Percentiles rank a stretch among this genome's conserved stretches.
Conservation (phyloP, 2,888 invertebrate species). For the Xylota sylvarum region DNA sequence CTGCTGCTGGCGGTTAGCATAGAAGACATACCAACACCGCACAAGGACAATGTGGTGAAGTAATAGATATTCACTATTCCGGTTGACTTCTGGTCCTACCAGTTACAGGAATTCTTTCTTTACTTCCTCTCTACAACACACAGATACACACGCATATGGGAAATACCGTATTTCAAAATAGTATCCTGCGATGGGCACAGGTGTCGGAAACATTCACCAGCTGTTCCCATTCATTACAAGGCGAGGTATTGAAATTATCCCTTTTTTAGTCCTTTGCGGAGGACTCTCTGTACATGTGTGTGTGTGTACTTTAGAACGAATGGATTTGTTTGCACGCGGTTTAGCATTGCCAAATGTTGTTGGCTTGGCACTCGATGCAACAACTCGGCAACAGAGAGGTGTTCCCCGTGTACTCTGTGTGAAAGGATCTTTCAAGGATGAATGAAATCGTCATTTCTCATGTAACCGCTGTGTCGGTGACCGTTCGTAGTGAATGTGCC, state of each 20-base stretch:
- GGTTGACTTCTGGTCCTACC: conserved; percentile 66
- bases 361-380: conserved; percentile 40
- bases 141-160: background rate
- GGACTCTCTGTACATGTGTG: conserved; percentile 3
- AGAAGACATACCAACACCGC: conserved; percentile 74
- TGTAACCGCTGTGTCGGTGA: background rate
- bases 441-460: conserved; percentile 37
- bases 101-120: conserved; percentile 55
- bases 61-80: conserved; percentile 74
- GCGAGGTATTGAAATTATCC: conserved; percentile 62
- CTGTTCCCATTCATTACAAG: conserved; percentile 68
- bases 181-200: conserved; percentile 66
- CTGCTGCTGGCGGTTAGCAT: conserved; percentile 59
- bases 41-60: conserved; percentile 73
- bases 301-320: background rate
- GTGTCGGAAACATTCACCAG: conserved; percentile 71
- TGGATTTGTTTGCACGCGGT: conserved; percentile 16
- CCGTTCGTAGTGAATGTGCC: background rate
- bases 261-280: conserved; percentile 47
- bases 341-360: conserved; percentile 23
- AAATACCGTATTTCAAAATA: conserved; percentile 36
- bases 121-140: conserved; percentile 29
- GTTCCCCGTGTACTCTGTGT: no score
- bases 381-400: conserved; percentile 6
- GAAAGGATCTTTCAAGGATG: conserved; percentile 41